Evolutionary conservation across 1,140 invertebrate genomes (phyloP).

Genomic region (Acromyrmex charruanus): DNA sequence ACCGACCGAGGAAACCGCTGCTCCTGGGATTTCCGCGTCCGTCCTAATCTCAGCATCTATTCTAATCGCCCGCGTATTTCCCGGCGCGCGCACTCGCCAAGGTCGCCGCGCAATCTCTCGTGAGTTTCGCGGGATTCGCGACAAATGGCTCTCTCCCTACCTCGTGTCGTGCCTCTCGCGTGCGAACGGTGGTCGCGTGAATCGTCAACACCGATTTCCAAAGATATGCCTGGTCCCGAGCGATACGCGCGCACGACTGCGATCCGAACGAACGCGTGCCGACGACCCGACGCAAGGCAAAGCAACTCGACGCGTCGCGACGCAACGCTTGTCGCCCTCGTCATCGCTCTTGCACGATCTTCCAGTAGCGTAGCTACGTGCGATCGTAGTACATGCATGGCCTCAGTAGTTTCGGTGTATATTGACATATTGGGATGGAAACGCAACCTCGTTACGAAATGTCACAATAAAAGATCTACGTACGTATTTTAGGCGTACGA

Average conservation of each 20-base stretch:
- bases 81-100: conserved; percentile 2
- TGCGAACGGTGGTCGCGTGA: neutral
- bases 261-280: conserved; percentile 30
- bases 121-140: conserved; percentile 2
- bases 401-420: neutral
- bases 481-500: neutral
- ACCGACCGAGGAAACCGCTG: conserved; percentile 8
- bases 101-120: neutral
- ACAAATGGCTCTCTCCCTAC: neutral
- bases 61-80: conserved; percentile 52
- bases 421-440: neutral
- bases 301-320: neutral
- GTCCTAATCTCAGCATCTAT: neutral
- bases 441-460: neutral
- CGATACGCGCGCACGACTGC: conserved; percentile 45
- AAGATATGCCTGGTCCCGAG: neutral
- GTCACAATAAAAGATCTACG: neutral
- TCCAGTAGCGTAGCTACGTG: conserved; percentile 17
- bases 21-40: conserved; percentile 36
- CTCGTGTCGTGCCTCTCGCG: neutral
- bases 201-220: neutral
- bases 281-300: conserved; percentile 31
- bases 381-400: neutral
- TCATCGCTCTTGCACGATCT: neutral
- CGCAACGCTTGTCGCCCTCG: neutral